These are phyloP conservation scores for Acrocephalus kingi DNA, from an alignment of 2,113 vertebrate species.

Conservation along the genomic window DNA sequence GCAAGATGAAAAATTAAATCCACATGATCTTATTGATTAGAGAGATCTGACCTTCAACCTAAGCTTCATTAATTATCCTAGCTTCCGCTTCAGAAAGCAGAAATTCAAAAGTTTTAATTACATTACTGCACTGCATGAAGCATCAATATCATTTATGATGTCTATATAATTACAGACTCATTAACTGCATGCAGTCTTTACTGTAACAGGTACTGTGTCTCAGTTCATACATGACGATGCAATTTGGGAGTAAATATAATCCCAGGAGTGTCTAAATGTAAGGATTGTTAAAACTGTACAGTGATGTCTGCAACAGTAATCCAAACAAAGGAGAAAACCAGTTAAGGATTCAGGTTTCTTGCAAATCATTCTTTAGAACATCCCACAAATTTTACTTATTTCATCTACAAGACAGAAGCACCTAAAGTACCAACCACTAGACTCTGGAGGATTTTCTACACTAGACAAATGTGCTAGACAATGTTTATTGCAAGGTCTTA, in stretches of 20 bases:
- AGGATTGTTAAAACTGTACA: not conserved
- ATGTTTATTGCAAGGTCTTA: not conserved
- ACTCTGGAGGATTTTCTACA: not conserved
- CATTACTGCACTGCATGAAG: not conserved
- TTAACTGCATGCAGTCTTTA: constrained; percentile 4
- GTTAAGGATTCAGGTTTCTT: not conserved
- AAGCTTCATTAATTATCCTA: constrained; percentile 54
- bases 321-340: not conserved
- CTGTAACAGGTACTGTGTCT: not conserved
- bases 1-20: constrained; percentile 56
- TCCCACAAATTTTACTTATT: not conserved
- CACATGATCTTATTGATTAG: constrained; percentile 57
- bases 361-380: not conserved
- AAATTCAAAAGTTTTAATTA: constrained; percentile 24
- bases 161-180: not conserved
- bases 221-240: not conserved
- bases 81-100: not conserved
- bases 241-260: not conserved
- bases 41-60: constrained; percentile 42
- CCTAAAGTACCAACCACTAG: not conserved
- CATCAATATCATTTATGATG: not conserved
- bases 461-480: not conserved
- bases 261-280: not conserved
- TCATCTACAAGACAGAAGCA: not conserved
- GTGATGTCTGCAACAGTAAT: not conserved